Conservation (phyloP, 1,140 invertebrate species). For the Schlechtendalia chinensis region DNA sequence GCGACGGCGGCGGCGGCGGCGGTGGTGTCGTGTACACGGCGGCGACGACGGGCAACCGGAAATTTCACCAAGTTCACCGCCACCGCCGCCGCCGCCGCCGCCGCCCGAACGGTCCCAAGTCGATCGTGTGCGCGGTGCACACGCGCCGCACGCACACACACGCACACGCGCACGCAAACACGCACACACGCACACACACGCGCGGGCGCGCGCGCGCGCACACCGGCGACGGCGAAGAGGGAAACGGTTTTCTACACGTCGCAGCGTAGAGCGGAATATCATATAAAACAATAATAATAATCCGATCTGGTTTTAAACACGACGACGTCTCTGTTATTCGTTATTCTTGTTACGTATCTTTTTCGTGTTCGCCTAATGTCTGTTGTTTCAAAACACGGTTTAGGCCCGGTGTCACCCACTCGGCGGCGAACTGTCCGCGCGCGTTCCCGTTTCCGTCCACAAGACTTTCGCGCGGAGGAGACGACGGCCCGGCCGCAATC, state of each 20-base stretch:
- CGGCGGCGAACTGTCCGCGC: no score
- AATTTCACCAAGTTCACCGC: conserved; percentile 49
- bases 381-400: no score
- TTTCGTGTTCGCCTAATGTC: no score
- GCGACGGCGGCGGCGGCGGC: not conserved
- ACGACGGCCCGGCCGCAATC: no score
- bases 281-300: not conserved
- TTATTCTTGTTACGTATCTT: no score
- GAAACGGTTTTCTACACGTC: conserved; percentile 43
- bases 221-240: conserved; percentile 14
- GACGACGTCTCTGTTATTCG: no score
- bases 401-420: no score
- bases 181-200: not conserved
- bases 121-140: conserved; percentile 28
- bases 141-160: not conserved
- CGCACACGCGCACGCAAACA: not conserved
- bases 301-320: not conserved
- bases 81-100: conserved; percentile 27
- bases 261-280: not conserved
- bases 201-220: no score
- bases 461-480: no score
- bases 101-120: conserved; percentile 44
- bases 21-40: not conserved
- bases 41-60: conserved; percentile 39
- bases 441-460: no score